Percentiles rank a stretch among this genome's conserved stretches.
phyloP scores from a whole-genome alignment of 2,888 invertebrate species.

The Lithophane leautieri region DNA sequence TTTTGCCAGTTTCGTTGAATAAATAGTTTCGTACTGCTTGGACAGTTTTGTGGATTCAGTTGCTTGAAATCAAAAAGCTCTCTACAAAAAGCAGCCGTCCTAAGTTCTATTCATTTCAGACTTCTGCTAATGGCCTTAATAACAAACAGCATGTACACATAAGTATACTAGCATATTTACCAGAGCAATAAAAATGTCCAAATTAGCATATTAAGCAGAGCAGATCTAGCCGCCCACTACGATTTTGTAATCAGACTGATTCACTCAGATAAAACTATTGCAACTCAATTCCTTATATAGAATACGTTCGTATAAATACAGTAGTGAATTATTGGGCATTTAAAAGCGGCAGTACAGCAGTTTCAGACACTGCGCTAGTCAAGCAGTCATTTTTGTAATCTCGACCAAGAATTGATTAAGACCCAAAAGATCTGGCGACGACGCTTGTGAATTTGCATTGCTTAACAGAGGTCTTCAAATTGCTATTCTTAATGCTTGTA shows the following conservation, averaged over 20 bases:
- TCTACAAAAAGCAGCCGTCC: background rate
- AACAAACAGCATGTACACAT: slow-evolving; percentile 19
- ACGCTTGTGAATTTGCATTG: background rate
- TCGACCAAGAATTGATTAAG: background rate
- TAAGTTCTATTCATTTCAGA: background rate
- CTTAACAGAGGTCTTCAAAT: background rate
- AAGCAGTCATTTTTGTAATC: background rate
- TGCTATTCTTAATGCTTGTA: no score
- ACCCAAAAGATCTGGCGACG: background rate
- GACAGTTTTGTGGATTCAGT: background rate
- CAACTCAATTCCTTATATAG: background rate
- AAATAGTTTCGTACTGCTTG: no score
- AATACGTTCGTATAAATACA: background rate
- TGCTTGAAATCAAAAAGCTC: background rate
- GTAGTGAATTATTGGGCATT: background rate
- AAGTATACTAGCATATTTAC: slow-evolving; percentile 28
- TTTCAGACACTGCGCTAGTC: slow-evolving; percentile 3
- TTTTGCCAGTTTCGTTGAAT: background rate
- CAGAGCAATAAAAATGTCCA: slow-evolving; percentile 29
- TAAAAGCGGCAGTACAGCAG: background rate
- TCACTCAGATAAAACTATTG: slow-evolving; percentile 11
- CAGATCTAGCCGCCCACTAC: slow-evolving; percentile 30
- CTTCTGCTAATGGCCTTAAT: slow-evolving; percentile 16
- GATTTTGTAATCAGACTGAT: slow-evolving; percentile 29
- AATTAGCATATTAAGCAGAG: slow-evolving; percentile 50